phyloP scores from a whole-genome alignment of 2,888 invertebrate species.

The Ernsta delagoae region DNA sequence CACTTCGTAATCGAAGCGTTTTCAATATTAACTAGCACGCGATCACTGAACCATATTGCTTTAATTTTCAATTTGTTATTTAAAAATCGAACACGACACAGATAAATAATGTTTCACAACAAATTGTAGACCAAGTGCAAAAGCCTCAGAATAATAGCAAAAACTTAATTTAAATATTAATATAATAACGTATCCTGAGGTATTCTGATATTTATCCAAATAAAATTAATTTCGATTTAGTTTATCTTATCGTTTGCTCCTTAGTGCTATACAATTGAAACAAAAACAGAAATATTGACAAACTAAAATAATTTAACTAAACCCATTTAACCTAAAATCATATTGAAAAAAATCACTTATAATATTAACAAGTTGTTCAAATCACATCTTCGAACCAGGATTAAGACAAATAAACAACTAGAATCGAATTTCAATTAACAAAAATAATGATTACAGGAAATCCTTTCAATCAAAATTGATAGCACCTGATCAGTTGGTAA shows the following conservation, averaged over 20 bases:
- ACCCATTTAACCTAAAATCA: no score
- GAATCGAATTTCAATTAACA: background rate
- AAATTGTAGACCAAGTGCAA: no score
- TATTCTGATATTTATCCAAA: no score
- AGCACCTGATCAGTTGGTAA: background rate
- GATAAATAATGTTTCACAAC: background rate
- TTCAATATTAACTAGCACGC: conserved; percentile 32
- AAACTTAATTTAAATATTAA: no score
- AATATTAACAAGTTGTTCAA: background rate
- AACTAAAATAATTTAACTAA: no score
- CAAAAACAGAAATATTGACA: no score
- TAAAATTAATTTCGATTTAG: no score
- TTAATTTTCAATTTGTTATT: conserved; percentile 15
- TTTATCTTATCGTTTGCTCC: no score
- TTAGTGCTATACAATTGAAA: no score
- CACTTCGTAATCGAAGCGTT: conserved; percentile 28
- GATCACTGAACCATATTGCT: conserved; percentile 20
- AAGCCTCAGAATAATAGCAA: no score
- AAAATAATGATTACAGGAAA: conserved; percentile 17
- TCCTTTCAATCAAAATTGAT: conserved; percentile 20
- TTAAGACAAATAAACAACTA: background rate
- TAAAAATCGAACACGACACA: background rate
- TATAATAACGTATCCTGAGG: no score
- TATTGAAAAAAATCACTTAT: no score
- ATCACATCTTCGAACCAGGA: background rate